phyloP scores from a whole-genome alignment of 2,113 vertebrate species.

The Myiopsitta monachus region DNA sequence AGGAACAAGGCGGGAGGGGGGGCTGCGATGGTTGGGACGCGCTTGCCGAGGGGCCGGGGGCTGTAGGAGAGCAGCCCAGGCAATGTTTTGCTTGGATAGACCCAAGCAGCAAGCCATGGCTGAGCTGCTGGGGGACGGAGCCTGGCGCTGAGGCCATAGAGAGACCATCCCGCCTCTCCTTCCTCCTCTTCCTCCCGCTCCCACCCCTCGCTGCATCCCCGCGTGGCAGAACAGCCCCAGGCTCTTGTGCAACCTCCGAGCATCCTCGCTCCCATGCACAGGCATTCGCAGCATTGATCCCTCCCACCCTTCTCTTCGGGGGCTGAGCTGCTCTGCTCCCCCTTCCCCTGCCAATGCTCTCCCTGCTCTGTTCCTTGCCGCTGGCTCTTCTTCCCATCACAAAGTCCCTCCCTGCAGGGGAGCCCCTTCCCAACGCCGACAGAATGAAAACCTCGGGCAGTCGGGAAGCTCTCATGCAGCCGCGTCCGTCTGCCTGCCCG shows the following conservation, averaged over 20 bases:
- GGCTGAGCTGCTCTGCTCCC: background rate
- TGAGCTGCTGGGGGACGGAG: rapidly evolving
- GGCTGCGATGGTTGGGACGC: background rate
- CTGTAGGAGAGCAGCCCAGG: rapidly evolving
- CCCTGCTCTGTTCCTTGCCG: background rate
- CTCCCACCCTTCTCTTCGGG: rapidly evolving
- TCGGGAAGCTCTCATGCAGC: background rate
- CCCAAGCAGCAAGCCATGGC: background rate
- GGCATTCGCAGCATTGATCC: background rate
- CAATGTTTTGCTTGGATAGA: background rate
- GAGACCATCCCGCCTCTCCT: background rate
- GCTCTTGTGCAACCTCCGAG: background rate
- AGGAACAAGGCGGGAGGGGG: background rate
- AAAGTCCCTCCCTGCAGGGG: background rate
- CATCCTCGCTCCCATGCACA: rapidly evolving
- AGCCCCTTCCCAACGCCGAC: background rate
- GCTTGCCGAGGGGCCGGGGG: background rate
- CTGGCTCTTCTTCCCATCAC: background rate
- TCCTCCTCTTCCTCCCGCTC: background rate
- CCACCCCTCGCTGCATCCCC: background rate
- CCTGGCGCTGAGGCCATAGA: rapidly evolving
- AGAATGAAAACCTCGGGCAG: background rate
- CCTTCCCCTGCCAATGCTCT: background rate
- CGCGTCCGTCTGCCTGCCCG: background rate
- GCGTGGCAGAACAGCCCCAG: background rate